A percentile compares a stretch with the other conserved stretches of the same genome.
phyloP scores from a whole-genome alignment of 2,113 vertebrate species.

The Callorhinus ursinus region DNA sequence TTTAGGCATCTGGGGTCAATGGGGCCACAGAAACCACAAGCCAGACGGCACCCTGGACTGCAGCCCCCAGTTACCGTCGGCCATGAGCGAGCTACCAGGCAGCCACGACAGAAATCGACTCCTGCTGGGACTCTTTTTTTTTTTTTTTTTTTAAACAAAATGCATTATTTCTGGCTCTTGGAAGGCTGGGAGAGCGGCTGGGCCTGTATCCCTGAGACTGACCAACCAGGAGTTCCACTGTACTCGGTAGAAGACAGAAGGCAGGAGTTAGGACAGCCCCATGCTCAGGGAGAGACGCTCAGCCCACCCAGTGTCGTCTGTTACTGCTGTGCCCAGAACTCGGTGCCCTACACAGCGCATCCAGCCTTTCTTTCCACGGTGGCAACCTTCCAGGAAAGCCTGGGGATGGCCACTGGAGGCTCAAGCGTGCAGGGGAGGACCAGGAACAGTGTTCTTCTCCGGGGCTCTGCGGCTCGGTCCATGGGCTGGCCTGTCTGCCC shows the following conservation, averaged over 20 bases:
- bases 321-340: neutral
- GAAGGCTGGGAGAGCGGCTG: neutral
- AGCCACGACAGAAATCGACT: neutral
- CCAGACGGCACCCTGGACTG: neutral
- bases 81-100: neutral
- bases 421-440: neutral
- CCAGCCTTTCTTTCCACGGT: neutral
- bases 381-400: neutral
- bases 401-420: neutral
- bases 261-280: neutral
- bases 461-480: neutral
- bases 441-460: neutral
- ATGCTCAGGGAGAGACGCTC: neutral
- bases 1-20: neutral
- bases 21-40: slow-evolving; percentile 3
- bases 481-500: neutral
- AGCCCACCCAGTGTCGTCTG: accelerated
- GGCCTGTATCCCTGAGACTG: neutral
- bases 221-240: neutral
- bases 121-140: neutral
- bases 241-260: neutral
- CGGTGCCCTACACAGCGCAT: accelerated
- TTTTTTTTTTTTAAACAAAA: neutral
- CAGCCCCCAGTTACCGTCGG: no score
- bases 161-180: neutral